Conservation (phyloP, 2,888 invertebrate species). For the Spodoptera littoralis region DNA sequence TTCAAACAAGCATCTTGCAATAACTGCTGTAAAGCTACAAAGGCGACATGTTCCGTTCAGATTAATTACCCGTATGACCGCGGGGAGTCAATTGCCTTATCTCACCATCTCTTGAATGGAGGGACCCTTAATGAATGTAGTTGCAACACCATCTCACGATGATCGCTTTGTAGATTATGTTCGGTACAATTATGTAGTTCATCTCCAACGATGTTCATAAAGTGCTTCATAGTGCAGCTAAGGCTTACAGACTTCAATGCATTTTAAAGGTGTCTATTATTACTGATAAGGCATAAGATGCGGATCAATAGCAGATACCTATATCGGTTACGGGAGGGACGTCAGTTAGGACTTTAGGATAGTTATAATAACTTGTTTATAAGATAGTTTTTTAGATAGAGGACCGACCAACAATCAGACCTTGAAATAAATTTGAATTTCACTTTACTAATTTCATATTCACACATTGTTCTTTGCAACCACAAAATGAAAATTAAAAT, state of each 20-base stretch:
- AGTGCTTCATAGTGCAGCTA: not conserved
- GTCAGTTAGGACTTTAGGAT: too few relatives aligned
- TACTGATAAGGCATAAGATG: too few relatives aligned
- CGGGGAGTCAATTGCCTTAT: slow-evolving; percentile 85
- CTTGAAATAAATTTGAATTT: not conserved
- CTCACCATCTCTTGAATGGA: slow-evolving; percentile 70
- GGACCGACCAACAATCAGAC: too few relatives aligned
- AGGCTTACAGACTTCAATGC: not conserved
- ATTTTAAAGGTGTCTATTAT: not conserved
- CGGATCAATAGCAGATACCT: too few relatives aligned
- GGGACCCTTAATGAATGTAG: slow-evolving; percentile 59
- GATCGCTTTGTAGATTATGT: slow-evolving; percentile 48
- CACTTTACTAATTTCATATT: not conserved
- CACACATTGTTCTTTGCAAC: not conserved
- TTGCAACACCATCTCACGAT: slow-evolving; percentile 61
- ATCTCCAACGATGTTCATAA: slow-evolving; percentile 21
- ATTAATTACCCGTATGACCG: slow-evolving; percentile 86
- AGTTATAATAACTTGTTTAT: too few relatives aligned
- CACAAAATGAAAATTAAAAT: slow-evolving; percentile 21
- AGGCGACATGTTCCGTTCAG: slow-evolving; percentile 56
- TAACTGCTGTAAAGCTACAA: slow-evolving; percentile 59
- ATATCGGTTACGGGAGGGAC: too few relatives aligned
- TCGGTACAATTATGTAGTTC: slow-evolving; percentile 40
- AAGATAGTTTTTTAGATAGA: too few relatives aligned
- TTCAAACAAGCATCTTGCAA: slow-evolving; percentile 72